phyloP scores from a whole-genome alignment of 2,888 invertebrate species.

The Eretmocerus hayati region DNA sequence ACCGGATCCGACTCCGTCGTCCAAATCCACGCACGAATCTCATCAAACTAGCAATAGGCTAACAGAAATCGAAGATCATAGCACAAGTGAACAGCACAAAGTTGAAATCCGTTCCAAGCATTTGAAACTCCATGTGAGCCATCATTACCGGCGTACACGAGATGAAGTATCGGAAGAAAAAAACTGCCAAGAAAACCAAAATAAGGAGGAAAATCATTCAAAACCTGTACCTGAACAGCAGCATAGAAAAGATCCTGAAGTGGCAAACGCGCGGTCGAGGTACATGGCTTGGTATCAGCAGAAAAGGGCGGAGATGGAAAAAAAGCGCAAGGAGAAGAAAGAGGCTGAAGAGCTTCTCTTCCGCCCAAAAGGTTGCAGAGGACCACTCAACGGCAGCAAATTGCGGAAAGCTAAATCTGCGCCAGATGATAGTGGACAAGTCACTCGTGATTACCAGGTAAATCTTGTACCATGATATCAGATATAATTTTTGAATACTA shows the following conservation, averaged over 20 bases:
- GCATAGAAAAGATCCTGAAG: slow-evolving; percentile 27
- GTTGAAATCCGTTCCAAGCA: slow-evolving; percentile 15
- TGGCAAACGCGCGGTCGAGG: slow-evolving; percentile 29
- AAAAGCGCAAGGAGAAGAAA: slow-evolving; percentile 22
- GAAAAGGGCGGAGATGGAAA: slow-evolving; percentile 39
- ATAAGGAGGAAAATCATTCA: slow-evolving; percentile 4
- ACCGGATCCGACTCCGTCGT: neutral
- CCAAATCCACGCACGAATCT: neutral
- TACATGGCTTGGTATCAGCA: slow-evolving; percentile 46
- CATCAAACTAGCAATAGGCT: neutral
- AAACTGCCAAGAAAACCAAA: neutral
- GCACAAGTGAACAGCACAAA: neutral
- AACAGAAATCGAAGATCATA: neutral
- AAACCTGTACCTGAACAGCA: slow-evolving; percentile 15
- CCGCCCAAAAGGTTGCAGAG: slow-evolving; percentile 25
- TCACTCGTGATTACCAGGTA: neutral
- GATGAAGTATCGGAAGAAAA: neutral
- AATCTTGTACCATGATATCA: no score
- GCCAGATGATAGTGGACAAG: slow-evolving; percentile 1
- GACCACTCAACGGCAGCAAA: slow-evolving; percentile 7
- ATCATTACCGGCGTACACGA: neutral
- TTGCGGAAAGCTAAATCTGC: slow-evolving; percentile 25
- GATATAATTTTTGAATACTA: no score
- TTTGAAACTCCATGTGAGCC: slow-evolving; percentile 16
- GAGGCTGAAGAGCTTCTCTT: slow-evolving; percentile 16